Conservation (phyloP, 2,888 invertebrate genomes). For the Rhabditoides inermis region DNA sequence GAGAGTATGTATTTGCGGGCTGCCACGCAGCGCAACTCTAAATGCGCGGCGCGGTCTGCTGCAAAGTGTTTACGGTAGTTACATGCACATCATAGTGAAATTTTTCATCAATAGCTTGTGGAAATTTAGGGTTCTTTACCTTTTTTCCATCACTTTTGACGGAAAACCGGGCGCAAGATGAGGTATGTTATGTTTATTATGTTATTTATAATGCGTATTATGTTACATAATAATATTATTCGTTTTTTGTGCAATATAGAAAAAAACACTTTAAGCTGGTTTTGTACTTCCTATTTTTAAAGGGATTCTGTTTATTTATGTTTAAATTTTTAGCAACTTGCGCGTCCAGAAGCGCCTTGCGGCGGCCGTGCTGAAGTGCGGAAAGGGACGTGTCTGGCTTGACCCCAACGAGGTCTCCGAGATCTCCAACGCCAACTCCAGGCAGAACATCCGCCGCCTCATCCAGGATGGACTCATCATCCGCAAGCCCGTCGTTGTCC, state of each 20-base stretch:
- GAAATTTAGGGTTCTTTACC: too few species aligned
- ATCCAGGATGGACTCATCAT: slow-evolving; percentile 99
- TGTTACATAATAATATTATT: too few species aligned
- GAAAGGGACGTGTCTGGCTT: slow-evolving; percentile 95
- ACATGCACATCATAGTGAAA: too few species aligned
- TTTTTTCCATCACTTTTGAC: slow-evolving; percentile 1
- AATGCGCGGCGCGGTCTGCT: too few species aligned
- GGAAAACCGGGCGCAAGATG: slow-evolving; percentile 6
- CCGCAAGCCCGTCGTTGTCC: slow-evolving; percentile 96
- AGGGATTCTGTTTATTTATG: too few species aligned
- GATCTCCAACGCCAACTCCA: slow-evolving; percentile 96
- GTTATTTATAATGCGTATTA: background rate
- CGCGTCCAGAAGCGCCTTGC: slow-evolving; percentile 98
- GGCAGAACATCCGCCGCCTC: slow-evolving; percentile 80
- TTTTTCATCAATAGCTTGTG: too few species aligned
- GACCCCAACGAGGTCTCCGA: slow-evolving; percentile 99
- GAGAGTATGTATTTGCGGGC: too few species aligned
- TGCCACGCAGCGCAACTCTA: too few species aligned
- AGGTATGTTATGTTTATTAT: slow-evolving; percentile 1
- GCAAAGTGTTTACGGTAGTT: too few species aligned
- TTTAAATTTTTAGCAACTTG: slow-evolving; percentile 64
- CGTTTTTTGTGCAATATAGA: too few species aligned
- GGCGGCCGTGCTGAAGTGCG: slow-evolving; percentile 96
- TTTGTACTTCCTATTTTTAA: too few species aligned
- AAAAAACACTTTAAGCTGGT: too few species aligned